Conservation (phyloP, 2,888 invertebrate species). For the Epirrhoe alternata region DNA sequence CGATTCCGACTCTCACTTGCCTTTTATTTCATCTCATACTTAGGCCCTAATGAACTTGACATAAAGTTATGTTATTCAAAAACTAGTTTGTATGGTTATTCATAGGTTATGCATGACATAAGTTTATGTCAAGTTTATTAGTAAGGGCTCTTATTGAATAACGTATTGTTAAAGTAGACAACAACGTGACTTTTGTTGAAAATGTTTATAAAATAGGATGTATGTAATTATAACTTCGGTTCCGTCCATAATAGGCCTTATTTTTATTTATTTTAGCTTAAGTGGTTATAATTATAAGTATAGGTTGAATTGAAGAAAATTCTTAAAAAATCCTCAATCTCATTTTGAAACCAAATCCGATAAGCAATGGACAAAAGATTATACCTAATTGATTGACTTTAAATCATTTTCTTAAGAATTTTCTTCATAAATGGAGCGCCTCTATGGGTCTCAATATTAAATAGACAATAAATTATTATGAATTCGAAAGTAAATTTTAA, state of each 20-base stretch:
- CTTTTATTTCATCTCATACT: too few relatives aligned
- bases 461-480: conserved; percentile 13
- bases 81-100: too few relatives aligned
- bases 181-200: conserved; percentile 9
- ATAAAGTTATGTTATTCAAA: too few relatives aligned
- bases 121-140: too few relatives aligned
- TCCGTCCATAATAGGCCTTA: conserved; percentile 79
- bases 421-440: conserved; percentile 21
- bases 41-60: too few relatives aligned
- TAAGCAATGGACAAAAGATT: not conserved
- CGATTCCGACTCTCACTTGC: too few relatives aligned
- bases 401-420: not conserved
- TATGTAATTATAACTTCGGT: conserved; percentile 33
- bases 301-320: conserved; percentile 4
- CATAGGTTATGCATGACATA: too few relatives aligned
- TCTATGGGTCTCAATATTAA: conserved; percentile 20
- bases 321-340: too few relatives aligned
- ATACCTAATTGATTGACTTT: not conserved
- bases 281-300: conserved; percentile 22
- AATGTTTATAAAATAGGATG: conserved; percentile 16
- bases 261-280: conserved; percentile 79
- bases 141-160: too few relatives aligned
- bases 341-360: too few relatives aligned
- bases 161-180: too few relatives aligned
- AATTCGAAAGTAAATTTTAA: not conserved